Evolutionary conservation across 1,140 invertebrate species (phyloP).

Genomic region (Kradibia gibbosae): DNA sequence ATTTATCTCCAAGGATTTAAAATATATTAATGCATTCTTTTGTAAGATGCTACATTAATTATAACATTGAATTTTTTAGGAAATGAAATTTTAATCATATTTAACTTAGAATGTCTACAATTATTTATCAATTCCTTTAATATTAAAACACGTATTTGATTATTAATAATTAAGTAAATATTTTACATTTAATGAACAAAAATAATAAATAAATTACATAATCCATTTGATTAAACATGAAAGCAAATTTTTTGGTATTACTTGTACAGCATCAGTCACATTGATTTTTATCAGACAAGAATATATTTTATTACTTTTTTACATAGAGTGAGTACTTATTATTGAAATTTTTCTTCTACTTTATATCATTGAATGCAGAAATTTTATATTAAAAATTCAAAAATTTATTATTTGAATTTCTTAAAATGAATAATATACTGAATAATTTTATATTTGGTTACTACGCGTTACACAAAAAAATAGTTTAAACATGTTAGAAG

Average conservation of each 20-base stretch:
- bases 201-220: slow-evolving; percentile 29
- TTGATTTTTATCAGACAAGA: background rate
- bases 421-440: too few relatives aligned
- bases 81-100: background rate
- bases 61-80: slow-evolving; percentile 15
- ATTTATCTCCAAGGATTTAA: too few relatives aligned
- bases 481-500: too few relatives aligned
- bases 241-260: slow-evolving; percentile 42
- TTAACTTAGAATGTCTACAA: slow-evolving; percentile 19
- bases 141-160: slow-evolving; percentile 16
- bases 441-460: too few relatives aligned
- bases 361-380: too few relatives aligned
- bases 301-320: slow-evolving; percentile 18
- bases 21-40: background rate
- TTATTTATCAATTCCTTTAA: slow-evolving; percentile 34
- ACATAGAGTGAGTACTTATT: background rate
- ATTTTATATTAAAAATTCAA: too few relatives aligned
- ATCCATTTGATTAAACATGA: slow-evolving; percentile 6
- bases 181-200: slow-evolving; percentile 37
- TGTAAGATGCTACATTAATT: slow-evolving; percentile 5
- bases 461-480: too few relatives aligned
- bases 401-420: too few relatives aligned
- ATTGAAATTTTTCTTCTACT: background rate
- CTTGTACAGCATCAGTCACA: slow-evolving; percentile 31
- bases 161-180: slow-evolving; percentile 23